phyloP scores from a whole-genome alignment of 2,797 vertebrate species.

The Melanotaenia nigrans region DNA sequence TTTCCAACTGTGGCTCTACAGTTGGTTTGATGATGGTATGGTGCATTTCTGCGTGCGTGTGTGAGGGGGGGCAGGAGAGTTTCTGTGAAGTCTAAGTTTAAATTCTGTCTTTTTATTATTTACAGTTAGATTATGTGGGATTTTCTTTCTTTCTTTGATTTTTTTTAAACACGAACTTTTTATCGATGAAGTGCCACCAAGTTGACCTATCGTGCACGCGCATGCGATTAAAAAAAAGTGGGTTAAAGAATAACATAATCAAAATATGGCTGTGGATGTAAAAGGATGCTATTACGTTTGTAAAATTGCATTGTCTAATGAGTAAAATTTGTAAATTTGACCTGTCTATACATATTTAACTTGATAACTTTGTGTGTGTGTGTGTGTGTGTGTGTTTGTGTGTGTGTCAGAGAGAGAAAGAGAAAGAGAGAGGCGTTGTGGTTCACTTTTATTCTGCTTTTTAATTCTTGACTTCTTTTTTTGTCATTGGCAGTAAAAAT shows the following conservation, averaged over 20 bases:
- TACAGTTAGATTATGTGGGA: not conserved
- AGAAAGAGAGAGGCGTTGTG: constrained; percentile 3
- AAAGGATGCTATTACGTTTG: constrained; percentile 4
- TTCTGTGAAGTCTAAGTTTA: constrained; percentile 4
- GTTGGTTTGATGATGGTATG: constrained; percentile 35
- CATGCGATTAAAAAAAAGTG: not conserved
- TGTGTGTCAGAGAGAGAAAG: not conserved
- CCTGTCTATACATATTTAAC: not conserved
- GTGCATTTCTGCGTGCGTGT: constrained; percentile 17
- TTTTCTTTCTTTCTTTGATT: too few species aligned
- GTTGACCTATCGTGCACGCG: not conserved
- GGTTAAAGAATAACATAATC: constrained; percentile 14
- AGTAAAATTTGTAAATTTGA: constrained; percentile 1
- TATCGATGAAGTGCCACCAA: not conserved
- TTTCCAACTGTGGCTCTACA: constrained; percentile 10
- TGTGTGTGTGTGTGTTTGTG: not conserved
- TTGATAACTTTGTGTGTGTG: not conserved
- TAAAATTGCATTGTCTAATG: not conserved
- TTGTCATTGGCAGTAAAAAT: constrained; percentile 47
- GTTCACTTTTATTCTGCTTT: constrained; percentile 20
- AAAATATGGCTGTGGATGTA: not conserved
- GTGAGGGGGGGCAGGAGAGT: not conserved
- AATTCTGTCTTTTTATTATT: not conserved
- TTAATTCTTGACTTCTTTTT: constrained; percentile 20
- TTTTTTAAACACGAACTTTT: not conserved